Base-by-base conservation (phyloP, 92 coral and sea anemone species). In the Umimayanthus chanpuru region DNA sequence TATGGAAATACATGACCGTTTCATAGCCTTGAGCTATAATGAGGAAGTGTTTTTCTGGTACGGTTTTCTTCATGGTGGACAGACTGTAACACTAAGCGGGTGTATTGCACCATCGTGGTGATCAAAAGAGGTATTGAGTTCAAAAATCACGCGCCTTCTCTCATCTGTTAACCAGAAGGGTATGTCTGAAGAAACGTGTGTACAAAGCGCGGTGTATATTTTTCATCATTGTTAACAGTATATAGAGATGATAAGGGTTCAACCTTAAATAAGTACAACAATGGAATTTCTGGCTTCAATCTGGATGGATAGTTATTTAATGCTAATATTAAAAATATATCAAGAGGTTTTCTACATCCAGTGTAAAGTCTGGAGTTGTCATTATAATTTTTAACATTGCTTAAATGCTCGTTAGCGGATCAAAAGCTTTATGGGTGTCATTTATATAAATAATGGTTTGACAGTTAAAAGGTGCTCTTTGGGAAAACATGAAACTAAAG, bases 321-420 rank as follows among this genome's bases (percentile, higher is more conserved):
- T 83, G 87, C 36, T 83, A 83, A 47, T 73, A 83, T 83, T 83
- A 83, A 83, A 83, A 68, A 21, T 83, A 72, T 68, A 83, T 83
- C 87, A 83, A 47, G 64, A 71, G 58, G 21, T 66, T 40, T 82
- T 56, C 36, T 18, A 68, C 25, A 47, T 39, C 30, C 39, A 41
- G 67, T 83, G 65, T 43, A 76, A 50, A 38, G 77, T 53, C 87
- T 83, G 87, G 87, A 40, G 78, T 83, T 83, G 87, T 70, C 73
- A 50, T 83, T 83, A 83, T 83, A 70, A 83, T 83, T 83, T 83
- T 44, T 83, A 83, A 26, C 87, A 83, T 83, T 83, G 87, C 66
- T 83, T 83, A 83, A 83, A 83, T 83, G 87, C 87, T 83, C 87
- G 64, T 83, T 83, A 68, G 65, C 61, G 39, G 78, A 72, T 83